Base-by-base conservation (phyloP, 2,113 vertebrate genomes). In the Tyto alba region DNA sequence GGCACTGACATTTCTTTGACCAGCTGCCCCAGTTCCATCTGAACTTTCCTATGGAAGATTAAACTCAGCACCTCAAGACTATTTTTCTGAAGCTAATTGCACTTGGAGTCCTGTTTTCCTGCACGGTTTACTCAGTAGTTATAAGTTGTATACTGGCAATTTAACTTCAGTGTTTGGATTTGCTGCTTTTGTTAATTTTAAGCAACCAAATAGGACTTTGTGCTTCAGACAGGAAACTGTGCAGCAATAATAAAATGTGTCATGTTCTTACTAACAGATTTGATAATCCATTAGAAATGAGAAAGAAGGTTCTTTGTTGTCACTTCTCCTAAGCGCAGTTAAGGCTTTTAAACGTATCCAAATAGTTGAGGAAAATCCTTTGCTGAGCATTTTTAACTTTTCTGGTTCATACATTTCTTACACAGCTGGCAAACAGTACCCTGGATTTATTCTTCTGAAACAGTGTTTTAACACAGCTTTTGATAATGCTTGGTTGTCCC, bases 261-360 rank as follows among this genome's bases (percentile, higher is more conserved):
- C 73, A 4, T 81, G 91, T 94, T 91, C 91, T 85, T 89, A 68
- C 32, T 41, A 53, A 26, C 63, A 72, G 81, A 55, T 83, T 59
- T 82, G 50, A 50, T 93, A 91, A 94, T 85, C 91, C 59, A 0
- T 79, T 55, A 41, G 80, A 85, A 95, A 94, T 36, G 90, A 91
- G 90, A 26, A 63, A 27, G 74, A 25, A 68, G 36, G 19, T 18
- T 78, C 88, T 91, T 86, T 93, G 63, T 95, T 94, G 85, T 91
- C 62, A 7, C n/a, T 94, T 93, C 93, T 90, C 43, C 56, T 85
- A 62, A 89, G 77, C 38, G 1, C 55, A 20, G 55, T 57, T 91
- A 74, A 94, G 29, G 68, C 79, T 90, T 94, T 88, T 57, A 93
- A 93, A 88, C 74, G 87, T 88, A 90, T 64, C 30, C 88, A 62